Conservation (phyloP, 2,797 vertebrate genomes). For the Spinibarbus caldwelli region DNA sequence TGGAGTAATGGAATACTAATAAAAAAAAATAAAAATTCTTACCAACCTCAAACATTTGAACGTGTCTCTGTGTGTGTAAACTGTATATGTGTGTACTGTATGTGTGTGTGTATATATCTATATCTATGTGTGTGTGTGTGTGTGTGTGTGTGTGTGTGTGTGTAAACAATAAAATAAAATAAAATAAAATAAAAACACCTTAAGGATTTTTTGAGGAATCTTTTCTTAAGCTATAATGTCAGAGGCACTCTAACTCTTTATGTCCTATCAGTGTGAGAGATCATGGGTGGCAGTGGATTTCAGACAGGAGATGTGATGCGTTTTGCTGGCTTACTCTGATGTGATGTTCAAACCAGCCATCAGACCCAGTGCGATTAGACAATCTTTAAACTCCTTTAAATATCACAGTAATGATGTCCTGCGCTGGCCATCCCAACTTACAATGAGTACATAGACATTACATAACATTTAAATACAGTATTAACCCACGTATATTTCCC, state of each 20-base stretch:
- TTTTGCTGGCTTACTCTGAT: conserved; percentile 68
- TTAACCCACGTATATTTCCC: not conserved
- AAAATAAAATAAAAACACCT: not conserved
- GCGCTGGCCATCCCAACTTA: conserved; percentile 34
- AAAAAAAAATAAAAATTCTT: not conserved
- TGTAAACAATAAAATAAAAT: not conserved
- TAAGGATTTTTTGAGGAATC: not conserved
- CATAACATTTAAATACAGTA: conserved; percentile 34
- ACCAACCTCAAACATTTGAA: not conserved
- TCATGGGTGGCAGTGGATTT: conserved; percentile 59
- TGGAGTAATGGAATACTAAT: not conserved
- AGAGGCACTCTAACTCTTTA: conserved; percentile 50
- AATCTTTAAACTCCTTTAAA: conserved; percentile 72
- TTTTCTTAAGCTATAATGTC: conserved; percentile 10
- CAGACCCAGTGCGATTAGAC: conserved; percentile 69
- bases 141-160: too few relatives aligned
- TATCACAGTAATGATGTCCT: conserved; percentile 70
- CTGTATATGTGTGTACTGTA: not conserved
- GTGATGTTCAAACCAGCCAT: conserved; percentile 63
- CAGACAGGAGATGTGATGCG: conserved; percentile 70
- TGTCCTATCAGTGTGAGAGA: conserved; percentile 54
- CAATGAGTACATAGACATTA: conserved; percentile 24
- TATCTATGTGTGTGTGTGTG: too few relatives aligned
- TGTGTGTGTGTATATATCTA: too few relatives aligned
- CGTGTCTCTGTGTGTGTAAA: not conserved